Base-by-base conservation (phyloP, 2,797 vertebrate species). In the Thalassophryne amazonica region DNA sequence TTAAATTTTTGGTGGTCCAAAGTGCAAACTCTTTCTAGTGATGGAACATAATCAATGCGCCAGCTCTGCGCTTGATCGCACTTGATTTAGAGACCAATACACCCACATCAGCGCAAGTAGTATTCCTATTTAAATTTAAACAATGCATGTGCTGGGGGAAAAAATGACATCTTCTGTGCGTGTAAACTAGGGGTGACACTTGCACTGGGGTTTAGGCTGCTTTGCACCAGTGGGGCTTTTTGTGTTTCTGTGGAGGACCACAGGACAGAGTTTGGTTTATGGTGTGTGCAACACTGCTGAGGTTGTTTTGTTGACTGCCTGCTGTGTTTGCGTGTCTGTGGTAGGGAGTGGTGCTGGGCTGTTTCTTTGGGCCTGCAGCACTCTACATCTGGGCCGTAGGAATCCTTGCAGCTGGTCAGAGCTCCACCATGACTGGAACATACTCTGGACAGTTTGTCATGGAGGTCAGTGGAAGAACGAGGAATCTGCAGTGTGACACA, bases 361-460 rank as follows among this genome's bases (percentile, higher is more conserved):
- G 95, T 50, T 96, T 93, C 74, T 98, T 96, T 0, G 95, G 95
- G 27, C 91, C 93, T 0, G 94, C 91, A 0, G 90, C 94, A 0
- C 91, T 98, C 51, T 97, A 96, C 63, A 97, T 97, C 76, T 97
- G 95, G 95, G 95, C 95, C 0, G 81, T 97, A 4, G 95, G 94
- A 20, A 98, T 98, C 76, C 89, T 98, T 1, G 95, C 95, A 3
- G 95, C 95, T 0, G 95, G 95, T 19, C 95, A 96, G 88, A 98
- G 95, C 86, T 97, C 95, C 25, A 96, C 95, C 6, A 96, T 98
- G 95, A 96, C 94, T 0, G 95, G 95, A 28, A 98, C 95, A 0
- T 97, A 98, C 73, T 95, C 95, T 0, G 95, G 95, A 6, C 95
- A 97, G 87, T 98, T 98, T 22, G 94, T 95, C 41, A 98, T 97